These are phyloP conservation scores for Ptychodera flava DNA, from an alignment of 35 echinoderm and acorn worm species.

Conservation along the genomic window DNA sequence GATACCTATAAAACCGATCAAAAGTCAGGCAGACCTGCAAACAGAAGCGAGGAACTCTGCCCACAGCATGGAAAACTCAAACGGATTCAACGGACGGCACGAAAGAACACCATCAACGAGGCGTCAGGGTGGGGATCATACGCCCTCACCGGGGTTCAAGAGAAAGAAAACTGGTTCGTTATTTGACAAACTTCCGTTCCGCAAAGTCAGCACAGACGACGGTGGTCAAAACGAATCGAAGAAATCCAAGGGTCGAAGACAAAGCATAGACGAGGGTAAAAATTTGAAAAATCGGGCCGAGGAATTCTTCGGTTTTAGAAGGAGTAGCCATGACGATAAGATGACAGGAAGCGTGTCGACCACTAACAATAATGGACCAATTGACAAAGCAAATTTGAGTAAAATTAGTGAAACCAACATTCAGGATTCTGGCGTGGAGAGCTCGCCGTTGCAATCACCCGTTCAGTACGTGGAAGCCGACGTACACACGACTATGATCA, in stretches of 20 bases:
- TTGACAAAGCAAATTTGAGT: too few relatives aligned
- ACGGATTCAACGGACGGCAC: neutral
- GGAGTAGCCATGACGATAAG: neutral
- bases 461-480: neutral
- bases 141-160: neutral
- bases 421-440: too few relatives aligned
- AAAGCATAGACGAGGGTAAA: neutral
- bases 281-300: neutral
- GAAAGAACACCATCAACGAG: neutral
- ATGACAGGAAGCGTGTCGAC: neutral
- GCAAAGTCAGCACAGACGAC: neutral
- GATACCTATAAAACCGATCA: neutral
- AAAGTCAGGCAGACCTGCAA: too few relatives aligned
- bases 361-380: too few relatives aligned
- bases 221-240: neutral
- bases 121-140: neutral
- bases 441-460: too few relatives aligned
- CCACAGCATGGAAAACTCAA: too few relatives aligned
- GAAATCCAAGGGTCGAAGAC: neutral
- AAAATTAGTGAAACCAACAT: too few relatives aligned
- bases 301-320: neutral
- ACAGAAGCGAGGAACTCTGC: too few relatives aligned
- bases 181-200: neutral
- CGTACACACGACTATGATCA: neutral
- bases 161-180: neutral